A percentile compares a stretch with the other conserved stretches of the same genome.
phyloP scores from a whole-genome alignment of 2,888 invertebrate genomes.

The Argyresthia albistria region DNA sequence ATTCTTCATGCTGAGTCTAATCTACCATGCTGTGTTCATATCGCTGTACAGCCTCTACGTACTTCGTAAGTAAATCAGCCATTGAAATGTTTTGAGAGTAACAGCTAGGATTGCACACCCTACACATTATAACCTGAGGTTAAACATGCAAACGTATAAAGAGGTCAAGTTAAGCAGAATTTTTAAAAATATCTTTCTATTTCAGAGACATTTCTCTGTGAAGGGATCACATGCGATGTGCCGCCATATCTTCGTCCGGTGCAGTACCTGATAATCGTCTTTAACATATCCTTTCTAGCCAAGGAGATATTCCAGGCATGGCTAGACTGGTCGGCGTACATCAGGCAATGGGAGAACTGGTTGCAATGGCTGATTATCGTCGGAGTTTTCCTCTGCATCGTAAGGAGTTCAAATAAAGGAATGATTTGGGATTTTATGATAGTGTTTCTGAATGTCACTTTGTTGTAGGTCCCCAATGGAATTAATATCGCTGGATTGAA shows the following conservation, averaged over 20 bases:
- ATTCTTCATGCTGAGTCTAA: constrained; percentile 84
- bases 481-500: constrained; percentile 33
- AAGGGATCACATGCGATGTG: constrained; percentile 47
- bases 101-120: not conserved
- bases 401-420: constrained; percentile 23
- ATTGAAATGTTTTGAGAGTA: not conserved
- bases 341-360: constrained; percentile 89
- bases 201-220: constrained; percentile 68
- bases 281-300: constrained; percentile 75
- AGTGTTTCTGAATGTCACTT: no score
- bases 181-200: constrained; percentile 11
- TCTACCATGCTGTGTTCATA: constrained; percentile 84
- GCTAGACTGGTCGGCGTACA: constrained; percentile 80
- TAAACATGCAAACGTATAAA: no score
- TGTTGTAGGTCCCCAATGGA: constrained; percentile 47
- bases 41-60: constrained; percentile 82
- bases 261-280: constrained; percentile 74
- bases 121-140: no score
- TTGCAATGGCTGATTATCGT: constrained; percentile 84
- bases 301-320: constrained; percentile 87
- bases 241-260: constrained; percentile 50
- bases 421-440: not conserved
- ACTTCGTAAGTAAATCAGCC: constrained; percentile 61
- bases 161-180: not conserved
- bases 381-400: constrained; percentile 79